These are phyloP conservation scores for Junco hyemalis DNA, from an alignment of 2,113 vertebrate genomes.

Conservation along the genomic window DNA sequence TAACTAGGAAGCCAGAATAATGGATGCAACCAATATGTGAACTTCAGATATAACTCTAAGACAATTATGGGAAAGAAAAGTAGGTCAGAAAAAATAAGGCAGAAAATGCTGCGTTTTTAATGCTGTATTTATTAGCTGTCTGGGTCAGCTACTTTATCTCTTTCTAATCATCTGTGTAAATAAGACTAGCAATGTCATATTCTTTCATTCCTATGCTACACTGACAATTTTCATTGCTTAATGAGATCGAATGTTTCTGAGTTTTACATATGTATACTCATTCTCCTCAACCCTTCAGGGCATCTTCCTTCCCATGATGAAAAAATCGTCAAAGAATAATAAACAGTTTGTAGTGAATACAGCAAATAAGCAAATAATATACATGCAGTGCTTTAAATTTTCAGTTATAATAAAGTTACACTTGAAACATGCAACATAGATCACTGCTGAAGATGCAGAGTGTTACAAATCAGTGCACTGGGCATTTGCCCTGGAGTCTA, in stretches of 20 bases:
- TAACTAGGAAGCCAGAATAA: slow-evolving; percentile 29
- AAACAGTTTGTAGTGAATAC: slow-evolving; percentile 39
- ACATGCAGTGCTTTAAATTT: neutral
- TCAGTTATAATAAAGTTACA: neutral
- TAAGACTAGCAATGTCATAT: slow-evolving; percentile 46
- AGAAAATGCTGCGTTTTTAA: neutral
- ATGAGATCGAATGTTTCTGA: slow-evolving; percentile 46
- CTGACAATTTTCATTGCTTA: slow-evolving; percentile 52
- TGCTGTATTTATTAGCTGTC: slow-evolving; percentile 47
- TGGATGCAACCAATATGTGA: neutral
- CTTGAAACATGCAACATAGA: neutral
- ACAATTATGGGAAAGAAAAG: slow-evolving; percentile 47
- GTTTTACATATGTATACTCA: slow-evolving; percentile 15
- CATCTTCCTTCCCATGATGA: slow-evolving; percentile 23
- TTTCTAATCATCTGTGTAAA: slow-evolving; percentile 53
- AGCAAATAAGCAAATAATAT: slow-evolving; percentile 2
- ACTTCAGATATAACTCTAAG: neutral
- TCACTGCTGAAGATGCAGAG: neutral
- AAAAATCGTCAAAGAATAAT: slow-evolving; percentile 2
- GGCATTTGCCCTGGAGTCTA: neutral
- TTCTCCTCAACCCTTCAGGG: slow-evolving; percentile 27
- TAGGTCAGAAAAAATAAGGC: slow-evolving; percentile 44
- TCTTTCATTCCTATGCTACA: slow-evolving; percentile 35
- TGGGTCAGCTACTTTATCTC: slow-evolving; percentile 59
- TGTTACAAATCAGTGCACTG: neutral